These are phyloP conservation scores for Metopia argyrocephala DNA, from an alignment of 2,888 invertebrate species.

Conservation along the genomic window DNA sequence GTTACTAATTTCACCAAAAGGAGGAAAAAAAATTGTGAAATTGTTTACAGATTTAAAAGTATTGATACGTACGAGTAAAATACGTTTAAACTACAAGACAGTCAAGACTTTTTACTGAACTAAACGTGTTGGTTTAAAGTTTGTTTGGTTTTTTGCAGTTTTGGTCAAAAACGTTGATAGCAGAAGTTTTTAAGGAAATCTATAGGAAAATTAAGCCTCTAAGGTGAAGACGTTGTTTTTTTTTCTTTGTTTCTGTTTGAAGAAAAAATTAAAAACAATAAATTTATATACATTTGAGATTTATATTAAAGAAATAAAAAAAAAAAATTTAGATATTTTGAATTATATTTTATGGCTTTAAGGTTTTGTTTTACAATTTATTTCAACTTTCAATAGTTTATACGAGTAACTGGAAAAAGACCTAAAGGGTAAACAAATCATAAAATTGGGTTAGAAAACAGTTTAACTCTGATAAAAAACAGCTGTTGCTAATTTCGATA, in stretches of 20 bases:
- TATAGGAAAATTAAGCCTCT: neutral
- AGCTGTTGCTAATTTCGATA: no score
- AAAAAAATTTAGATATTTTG: neutral
- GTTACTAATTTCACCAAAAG: slow-evolving; percentile 46
- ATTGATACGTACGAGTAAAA: neutral
- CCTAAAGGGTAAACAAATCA: neutral
- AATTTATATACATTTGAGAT: neutral
- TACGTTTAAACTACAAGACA: neutral
- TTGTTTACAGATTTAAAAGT: slow-evolving; percentile 1
- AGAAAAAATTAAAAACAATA: neutral
- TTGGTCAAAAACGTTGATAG: neutral
- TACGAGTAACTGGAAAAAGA: neutral
- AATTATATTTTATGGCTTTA: neutral
- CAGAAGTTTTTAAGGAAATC: neutral
- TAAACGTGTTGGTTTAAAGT: neutral
- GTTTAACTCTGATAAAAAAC: no score
- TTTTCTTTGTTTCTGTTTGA: neutral
- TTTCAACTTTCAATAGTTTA: neutral
- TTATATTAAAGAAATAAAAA: neutral
- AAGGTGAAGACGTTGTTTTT: neutral
- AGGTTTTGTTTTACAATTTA: neutral
- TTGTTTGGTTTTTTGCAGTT: neutral
- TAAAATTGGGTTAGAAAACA: neutral
- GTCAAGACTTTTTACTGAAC: neutral
- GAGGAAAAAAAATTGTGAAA: neutral